Conservation (phyloP, 2,113 vertebrate genomes). For the Pollachius pollachius region DNA sequence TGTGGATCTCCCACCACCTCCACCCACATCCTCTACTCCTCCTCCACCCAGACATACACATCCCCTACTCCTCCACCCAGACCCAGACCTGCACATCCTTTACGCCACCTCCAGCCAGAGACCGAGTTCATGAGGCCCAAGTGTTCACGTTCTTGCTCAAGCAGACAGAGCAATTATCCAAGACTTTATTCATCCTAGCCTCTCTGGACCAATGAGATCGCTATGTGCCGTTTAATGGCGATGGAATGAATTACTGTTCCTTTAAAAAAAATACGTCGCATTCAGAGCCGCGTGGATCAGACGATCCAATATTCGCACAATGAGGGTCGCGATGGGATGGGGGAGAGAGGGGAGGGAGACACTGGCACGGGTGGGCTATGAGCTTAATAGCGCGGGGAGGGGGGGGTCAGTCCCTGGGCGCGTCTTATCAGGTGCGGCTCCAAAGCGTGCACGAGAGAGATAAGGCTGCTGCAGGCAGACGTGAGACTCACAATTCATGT, state of each 20-base stretch:
- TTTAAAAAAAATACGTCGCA: no score
- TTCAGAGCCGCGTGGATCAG: no score
- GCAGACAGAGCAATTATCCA: constrained; percentile 46
- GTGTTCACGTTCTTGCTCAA: constrained; percentile 36
- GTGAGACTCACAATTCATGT: constrained; percentile 41
- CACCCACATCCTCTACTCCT: no score
- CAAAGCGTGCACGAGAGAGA: constrained; percentile 58
- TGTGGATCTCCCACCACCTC: no score
- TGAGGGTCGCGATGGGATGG: no score
- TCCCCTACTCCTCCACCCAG: background rate
- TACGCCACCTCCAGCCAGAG: constrained; percentile 8
- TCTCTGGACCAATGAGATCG: constrained; percentile 25
- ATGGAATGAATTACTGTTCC: constrained; percentile 27
- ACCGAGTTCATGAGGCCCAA: constrained; percentile 26
- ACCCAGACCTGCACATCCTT: no score
- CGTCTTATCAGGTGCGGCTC: constrained; percentile 69
- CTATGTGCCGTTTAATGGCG: constrained; percentile 27
- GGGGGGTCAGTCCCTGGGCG: constrained; percentile 51
- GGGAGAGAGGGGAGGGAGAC: no score
- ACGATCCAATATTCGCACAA: no score
- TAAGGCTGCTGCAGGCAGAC: constrained; percentile 52
- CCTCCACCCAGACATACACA: background rate
- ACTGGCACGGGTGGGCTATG: no score
- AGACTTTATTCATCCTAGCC: constrained; percentile 22
- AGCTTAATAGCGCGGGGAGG: background rate